Evolutionary conservation across 2,113 vertebrate genomes (phyloP), one percentile per base, ranked within the genome.

Genomic region (Silurus asotus): DNA sequence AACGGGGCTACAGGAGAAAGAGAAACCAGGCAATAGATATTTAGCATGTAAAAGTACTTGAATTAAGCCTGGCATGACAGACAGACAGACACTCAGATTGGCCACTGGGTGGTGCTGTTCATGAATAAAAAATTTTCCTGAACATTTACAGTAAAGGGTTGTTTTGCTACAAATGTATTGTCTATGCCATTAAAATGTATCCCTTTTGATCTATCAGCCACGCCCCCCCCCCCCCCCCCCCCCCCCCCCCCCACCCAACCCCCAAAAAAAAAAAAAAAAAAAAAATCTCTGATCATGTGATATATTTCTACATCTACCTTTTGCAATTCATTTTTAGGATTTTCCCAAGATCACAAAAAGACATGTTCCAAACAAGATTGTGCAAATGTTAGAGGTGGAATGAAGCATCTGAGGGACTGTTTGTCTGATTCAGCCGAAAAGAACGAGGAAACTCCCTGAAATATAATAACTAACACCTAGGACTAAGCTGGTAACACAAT

Each of bases 1-100:
- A 80, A 99, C 98, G 5, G 97, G 94, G 88, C 98, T 99, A 91
- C 3, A 53, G 80, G 84, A 64, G 17, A 62, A 25, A 86, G 1
- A 81, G 76, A 14, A 45, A 81, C 6, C 14, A 13, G 51, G 37
- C 17, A 55, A 28, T 17, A 65, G 17, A 65, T 25, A 20, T 53
- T 83, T 48, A 37, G n/a, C 56, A 81, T 62, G 37, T 8, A 25
- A 25, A 76, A 6, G 1, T 20, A 25, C 6, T n/a, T 25, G 56
- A 59, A 79, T 77, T 25, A n/a, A 7, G 3, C 17, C 23, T 20
- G 37, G 13, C 20, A 17, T 37, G 37, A 37, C 37, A 37, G 37
- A 37, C 37, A 37, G 37, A 37, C 37, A 37, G 37, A 37, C 37
- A 37, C 1, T 64, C 23, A 45, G 8, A 49, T n/a, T n/a, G 20